Conservation (phyloP, 2,797 vertebrate species). For the Coluber constrictor region DNA sequence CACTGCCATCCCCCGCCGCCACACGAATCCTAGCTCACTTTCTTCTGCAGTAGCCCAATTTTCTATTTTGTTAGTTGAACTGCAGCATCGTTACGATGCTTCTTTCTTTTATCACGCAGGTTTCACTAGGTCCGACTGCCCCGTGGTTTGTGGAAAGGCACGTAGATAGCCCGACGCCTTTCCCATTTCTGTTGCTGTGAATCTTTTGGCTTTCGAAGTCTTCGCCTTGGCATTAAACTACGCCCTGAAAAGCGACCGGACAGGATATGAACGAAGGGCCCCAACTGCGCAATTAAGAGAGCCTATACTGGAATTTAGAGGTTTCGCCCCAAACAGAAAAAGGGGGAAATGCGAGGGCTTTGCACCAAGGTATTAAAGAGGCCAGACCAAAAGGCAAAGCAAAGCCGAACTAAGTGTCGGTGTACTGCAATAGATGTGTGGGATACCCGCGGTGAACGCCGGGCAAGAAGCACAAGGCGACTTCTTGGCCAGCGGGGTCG, state of each 20-base stretch:
- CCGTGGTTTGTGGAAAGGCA: background rate
- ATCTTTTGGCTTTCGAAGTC: background rate
- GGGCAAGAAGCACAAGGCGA: slow-evolving; percentile 18
- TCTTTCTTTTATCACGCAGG: too few species aligned
- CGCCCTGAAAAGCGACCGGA: background rate
- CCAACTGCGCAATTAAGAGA: background rate
- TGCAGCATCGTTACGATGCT: background rate
- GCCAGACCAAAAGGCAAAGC: too few species aligned
- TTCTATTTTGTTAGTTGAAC: background rate
- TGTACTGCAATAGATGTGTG: slow-evolving; percentile 67
- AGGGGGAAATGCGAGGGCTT: background rate
- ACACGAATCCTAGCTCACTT: background rate
- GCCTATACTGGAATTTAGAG: too few species aligned
- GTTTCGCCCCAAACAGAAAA: background rate
- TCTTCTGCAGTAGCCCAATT: background rate
- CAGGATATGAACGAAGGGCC: background rate
- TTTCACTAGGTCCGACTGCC: background rate
- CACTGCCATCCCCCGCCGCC: background rate
- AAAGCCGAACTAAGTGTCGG: slow-evolving; percentile 55
- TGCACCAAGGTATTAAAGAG: background rate
- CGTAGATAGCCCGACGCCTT: background rate
- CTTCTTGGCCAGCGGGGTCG: slow-evolving; percentile 33
- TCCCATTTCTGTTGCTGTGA: background rate
- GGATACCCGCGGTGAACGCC: background rate
- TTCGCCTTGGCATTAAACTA: background rate